Evolutionary conservation across 2,113 vertebrate genomes (phyloP).

Genomic region (Chlorodrepanis virens): DNA sequence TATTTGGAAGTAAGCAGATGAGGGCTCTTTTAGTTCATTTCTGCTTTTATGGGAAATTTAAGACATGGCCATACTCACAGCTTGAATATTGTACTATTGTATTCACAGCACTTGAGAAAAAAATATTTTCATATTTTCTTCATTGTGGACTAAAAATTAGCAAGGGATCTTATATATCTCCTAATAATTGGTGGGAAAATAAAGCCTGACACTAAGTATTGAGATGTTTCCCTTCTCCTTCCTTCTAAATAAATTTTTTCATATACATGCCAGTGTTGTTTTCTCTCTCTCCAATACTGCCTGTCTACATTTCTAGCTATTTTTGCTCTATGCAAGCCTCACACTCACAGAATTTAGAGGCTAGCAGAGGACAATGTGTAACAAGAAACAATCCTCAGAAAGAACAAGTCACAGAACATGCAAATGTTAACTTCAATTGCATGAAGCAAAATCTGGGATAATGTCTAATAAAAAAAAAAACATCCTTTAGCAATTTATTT

Average conservation of each 20-base stretch:
- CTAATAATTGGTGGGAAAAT: not conserved
- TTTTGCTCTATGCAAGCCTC: not conserved
- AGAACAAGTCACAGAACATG: not conserved
- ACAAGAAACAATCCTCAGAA: not conserved
- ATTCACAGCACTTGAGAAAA: constrained; percentile 14
- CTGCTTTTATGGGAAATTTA: constrained; percentile 33
- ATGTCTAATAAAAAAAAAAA: not conserved
- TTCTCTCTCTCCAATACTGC: not conserved
- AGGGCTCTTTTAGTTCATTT: constrained; percentile 7
- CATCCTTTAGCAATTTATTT: not conserved
- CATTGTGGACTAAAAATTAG: not conserved
- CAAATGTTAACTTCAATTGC: not conserved
- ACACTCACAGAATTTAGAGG: not conserved
- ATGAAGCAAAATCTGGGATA: not conserved
- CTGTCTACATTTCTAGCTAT: not conserved
- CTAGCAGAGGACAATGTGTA: not conserved
- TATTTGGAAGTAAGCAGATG: constrained; percentile 30
- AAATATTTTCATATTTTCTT: not conserved
- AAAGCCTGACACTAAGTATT: not conserved
- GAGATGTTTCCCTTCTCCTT: not conserved
- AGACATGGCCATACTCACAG: constrained; percentile 41
- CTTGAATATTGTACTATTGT: constrained; percentile 26
- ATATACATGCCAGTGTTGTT: not conserved
- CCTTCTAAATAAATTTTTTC: not conserved
- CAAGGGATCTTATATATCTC: not conserved